Percentiles rank a stretch among this genome's conserved stretches.
Conservation (phyloP, 2,113 vertebrate genomes). For the Megaptera novaeangliae region DNA sequence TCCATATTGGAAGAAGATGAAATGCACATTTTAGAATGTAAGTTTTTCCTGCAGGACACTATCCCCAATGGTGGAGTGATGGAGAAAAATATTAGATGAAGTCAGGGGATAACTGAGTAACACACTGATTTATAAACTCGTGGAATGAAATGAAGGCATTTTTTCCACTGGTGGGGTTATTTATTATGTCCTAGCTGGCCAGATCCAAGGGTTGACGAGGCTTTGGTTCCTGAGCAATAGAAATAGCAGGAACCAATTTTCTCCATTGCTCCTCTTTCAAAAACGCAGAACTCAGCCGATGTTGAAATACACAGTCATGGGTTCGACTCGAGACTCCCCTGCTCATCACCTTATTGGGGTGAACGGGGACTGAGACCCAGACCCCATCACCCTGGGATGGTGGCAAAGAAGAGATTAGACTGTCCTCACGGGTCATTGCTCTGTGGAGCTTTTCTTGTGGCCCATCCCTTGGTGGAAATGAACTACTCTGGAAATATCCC, state of each 20-base stretch:
- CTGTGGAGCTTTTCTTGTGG: neutral
- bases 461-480: neutral
- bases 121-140: constrained; percentile 57
- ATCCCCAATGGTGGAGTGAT: constrained; percentile 27
- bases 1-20: constrained; percentile 64
- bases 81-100: constrained; percentile 64
- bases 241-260: constrained; percentile 37
- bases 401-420: neutral
- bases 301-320: neutral
- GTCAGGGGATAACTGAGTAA: constrained; percentile 64
- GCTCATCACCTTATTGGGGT: neutral
- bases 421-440: accelerated
- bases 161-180: constrained; percentile 64
- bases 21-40: constrained; percentile 37
- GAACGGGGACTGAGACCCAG: neutral
- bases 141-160: constrained; percentile 47
- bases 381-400: accelerated
- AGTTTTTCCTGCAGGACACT: constrained; percentile 60
- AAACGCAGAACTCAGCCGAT: neutral
- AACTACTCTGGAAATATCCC: neutral
- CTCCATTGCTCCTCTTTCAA: neutral
- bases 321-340: neutral
- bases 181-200: constrained; percentile 49
- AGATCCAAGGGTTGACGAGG: neutral
- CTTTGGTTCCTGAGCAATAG: constrained; percentile 35